Percentiles rank a stretch among this genome's conserved stretches.
phyloP scores from a whole-genome alignment of 92 coral and sea anemone genomes.

The Muricea muricata region DNA sequence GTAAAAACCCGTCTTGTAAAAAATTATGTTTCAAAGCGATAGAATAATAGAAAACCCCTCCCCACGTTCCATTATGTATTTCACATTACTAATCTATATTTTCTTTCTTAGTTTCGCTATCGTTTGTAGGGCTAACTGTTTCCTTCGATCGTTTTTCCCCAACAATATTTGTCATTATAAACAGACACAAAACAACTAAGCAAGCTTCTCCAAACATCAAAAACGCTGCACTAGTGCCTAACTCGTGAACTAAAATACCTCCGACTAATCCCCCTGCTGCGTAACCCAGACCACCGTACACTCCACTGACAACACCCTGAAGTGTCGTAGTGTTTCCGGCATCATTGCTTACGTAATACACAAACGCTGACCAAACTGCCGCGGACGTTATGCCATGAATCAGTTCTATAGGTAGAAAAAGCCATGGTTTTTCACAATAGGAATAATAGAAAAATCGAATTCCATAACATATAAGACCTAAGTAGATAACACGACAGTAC shows the following conservation, averaged over 20 bases:
- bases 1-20: not conserved
- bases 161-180: constrained; percentile 81
- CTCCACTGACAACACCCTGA: constrained; percentile 94
- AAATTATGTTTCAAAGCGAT: not conserved
- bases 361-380: constrained; percentile 97
- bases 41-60: not conserved
- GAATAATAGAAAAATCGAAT: constrained; percentile 95
- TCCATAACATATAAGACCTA: constrained; percentile 92
- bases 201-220: constrained; percentile 91
- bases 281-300: constrained; percentile 93
- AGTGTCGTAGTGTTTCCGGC: constrained; percentile 87
- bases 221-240: constrained; percentile 95
- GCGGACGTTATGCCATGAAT: constrained; percentile 97
- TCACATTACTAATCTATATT: not conserved
- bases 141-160: constrained; percentile 37
- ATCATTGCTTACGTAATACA: constrained; percentile 89
- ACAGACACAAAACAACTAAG: constrained; percentile 83
- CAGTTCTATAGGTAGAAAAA: constrained; percentile 89
- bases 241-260: constrained; percentile 91
- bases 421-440: constrained; percentile 90
- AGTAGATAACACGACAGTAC: constrained; percentile 81
- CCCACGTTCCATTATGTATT: not conserved
- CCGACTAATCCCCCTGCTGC: constrained; percentile 95
- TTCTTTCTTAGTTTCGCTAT: not conserved
- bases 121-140: not conserved